phyloP scores from a whole-genome alignment of 1,140 invertebrate genomes.

The Diploscapter pachys region DNA sequence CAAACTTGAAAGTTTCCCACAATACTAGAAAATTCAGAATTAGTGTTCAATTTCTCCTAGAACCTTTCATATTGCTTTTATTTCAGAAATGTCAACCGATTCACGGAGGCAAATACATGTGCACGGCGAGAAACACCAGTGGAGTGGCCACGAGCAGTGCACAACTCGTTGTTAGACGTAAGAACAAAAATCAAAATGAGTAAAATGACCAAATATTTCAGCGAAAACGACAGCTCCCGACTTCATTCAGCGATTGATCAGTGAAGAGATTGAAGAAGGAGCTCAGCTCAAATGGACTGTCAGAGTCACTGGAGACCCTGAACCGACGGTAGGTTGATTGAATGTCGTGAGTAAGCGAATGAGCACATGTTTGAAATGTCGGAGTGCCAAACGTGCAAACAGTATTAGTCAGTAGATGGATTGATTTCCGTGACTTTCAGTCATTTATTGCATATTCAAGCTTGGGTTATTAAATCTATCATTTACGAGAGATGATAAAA shows the following conservation, averaged over 20 bases:
- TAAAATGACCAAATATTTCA: conserved; percentile 44
- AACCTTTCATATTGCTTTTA: neutral
- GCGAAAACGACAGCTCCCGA: conserved; percentile 62
- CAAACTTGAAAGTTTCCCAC: too few relatives aligned
- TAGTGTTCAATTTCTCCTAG: too few relatives aligned
- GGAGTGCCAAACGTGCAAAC: too few relatives aligned
- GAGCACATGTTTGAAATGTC: too few relatives aligned
- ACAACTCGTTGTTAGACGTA: conserved; percentile 55
- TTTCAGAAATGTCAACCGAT: conserved; percentile 14
- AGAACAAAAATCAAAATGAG: conserved; percentile 10
- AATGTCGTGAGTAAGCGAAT: too few relatives aligned
- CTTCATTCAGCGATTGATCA: conserved; percentile 61
- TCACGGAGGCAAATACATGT: conserved; percentile 55
- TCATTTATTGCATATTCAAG: neutral
- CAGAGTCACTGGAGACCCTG: conserved; percentile 61
- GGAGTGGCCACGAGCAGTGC: conserved; percentile 63
- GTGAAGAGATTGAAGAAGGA: conserved; percentile 60
- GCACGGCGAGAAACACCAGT: conserved; percentile 61
- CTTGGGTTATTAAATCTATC: too few relatives aligned
- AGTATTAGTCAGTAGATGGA: neutral
- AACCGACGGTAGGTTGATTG: conserved; percentile 47
- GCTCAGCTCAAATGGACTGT: conserved; percentile 61
- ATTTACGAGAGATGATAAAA: too few relatives aligned
- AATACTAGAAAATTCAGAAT: too few relatives aligned
- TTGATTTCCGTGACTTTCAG: neutral